A percentile compares a stretch with the other conserved stretches of the same genome.
phyloP scores from a whole-genome alignment of 2,113 vertebrate genomes.

The Onychostruthus taczanowskii region DNA sequence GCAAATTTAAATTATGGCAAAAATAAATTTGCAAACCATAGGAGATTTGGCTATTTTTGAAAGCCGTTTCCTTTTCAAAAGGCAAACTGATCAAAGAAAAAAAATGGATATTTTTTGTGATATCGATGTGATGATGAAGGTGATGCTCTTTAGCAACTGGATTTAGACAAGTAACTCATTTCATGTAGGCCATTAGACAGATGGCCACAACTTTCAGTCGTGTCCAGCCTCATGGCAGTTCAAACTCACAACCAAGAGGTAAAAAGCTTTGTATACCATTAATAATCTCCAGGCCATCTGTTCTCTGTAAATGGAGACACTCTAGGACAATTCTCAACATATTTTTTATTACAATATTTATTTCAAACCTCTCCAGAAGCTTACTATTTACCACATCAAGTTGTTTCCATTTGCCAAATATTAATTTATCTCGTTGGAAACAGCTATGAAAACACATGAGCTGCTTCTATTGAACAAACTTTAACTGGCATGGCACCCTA shows the following conservation, averaged over 20 bases:
- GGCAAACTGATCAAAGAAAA: background rate
- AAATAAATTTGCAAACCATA: background rate
- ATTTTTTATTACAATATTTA: conserved; percentile 42
- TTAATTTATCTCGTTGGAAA: background rate
- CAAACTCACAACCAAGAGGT: conserved; percentile 29
- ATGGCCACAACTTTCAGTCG: conserved; percentile 55
- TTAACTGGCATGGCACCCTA: background rate
- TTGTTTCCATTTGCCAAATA: background rate
- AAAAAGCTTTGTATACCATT: conserved; percentile 50
- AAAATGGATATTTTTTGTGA: background rate
- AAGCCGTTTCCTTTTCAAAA: background rate
- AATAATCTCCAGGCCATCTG: conserved; percentile 51
- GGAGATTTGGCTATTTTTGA: background rate
- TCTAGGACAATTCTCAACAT: conserved; percentile 31
- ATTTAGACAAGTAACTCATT: conserved; percentile 1
- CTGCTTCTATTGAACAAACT: background rate
- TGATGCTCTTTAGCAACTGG: conserved; percentile 35
- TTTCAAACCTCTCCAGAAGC: conserved; percentile 35
- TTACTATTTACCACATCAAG: background rate
- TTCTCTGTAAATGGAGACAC: conserved; percentile 3
- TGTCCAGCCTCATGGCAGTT: conserved; percentile 24
- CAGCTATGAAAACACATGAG: background rate
- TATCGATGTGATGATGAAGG: background rate
- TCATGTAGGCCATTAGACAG: conserved; percentile 46
- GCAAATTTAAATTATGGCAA: background rate